Conservation (phyloP, 2,113 vertebrate species). For the Orientallactaga bullata region DNA sequence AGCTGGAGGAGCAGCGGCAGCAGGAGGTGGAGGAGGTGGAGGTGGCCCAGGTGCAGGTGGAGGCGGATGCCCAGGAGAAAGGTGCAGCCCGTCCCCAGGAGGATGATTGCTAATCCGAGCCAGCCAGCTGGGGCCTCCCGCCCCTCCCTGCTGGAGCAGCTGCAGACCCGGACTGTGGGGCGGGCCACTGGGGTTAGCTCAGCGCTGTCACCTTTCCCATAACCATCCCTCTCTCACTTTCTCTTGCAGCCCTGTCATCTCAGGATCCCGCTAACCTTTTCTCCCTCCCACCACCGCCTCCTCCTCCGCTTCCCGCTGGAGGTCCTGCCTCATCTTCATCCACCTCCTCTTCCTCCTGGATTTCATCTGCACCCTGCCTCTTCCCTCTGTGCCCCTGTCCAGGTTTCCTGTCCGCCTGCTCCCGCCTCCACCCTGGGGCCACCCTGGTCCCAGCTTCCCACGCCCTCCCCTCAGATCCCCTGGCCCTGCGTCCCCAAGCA, state of each 20-base stretch:
- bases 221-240: constrained; percentile 82
- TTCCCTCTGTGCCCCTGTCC: constrained; percentile 81
- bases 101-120: constrained; percentile 78
- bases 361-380: constrained; percentile 81
- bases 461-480: constrained; percentile 51
- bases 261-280: constrained; percentile 82
- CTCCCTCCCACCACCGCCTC: constrained; percentile 82
- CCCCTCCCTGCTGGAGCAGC: constrained; percentile 85
- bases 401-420: constrained; percentile 78
- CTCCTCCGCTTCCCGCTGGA: constrained; percentile 79
- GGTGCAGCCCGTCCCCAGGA: constrained; percentile 88
- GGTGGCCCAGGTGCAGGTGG: constrained; percentile 84
- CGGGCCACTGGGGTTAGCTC: constrained; percentile 74
- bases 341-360: constrained; percentile 82
- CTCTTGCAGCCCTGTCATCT: constrained; percentile 84
- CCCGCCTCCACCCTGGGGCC: constrained; percentile 67
- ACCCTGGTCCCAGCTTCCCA: constrained; percentile 35
- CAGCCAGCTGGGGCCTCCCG: constrained; percentile 76
- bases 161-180: constrained; percentile 69
- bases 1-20: constrained; percentile 84
- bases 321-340: constrained; percentile 82
- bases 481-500: constrained; percentile 48
- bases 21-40: constrained; percentile 86
- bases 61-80: constrained; percentile 87
- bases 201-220: constrained; percentile 81